Conservation (phyloP, 2,888 invertebrate genomes). For the Apodemia zela region DNA sequence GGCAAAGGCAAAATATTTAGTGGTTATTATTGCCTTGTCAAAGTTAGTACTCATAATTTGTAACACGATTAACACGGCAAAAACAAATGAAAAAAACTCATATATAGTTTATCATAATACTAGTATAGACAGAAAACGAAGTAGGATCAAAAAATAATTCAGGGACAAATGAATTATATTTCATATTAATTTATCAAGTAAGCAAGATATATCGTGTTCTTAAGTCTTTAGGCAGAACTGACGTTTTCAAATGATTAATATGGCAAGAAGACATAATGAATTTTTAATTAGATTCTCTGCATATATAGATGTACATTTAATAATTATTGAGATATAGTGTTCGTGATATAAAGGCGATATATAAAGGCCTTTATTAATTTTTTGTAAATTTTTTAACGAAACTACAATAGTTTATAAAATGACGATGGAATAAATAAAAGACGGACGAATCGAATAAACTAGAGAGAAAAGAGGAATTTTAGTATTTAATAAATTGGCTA, state of each 20-base stretch:
- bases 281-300: neutral
- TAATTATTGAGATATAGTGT: neutral
- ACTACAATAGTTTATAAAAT: no score
- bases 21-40: neutral
- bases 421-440: no score
- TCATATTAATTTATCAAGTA: neutral
- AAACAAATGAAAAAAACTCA: neutral
- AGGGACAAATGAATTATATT: neutral
- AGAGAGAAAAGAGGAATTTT: no score
- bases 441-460: no score
- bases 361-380: no score
- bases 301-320: neutral
- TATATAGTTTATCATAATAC: neutral
- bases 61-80: no score
- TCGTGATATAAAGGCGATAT: no score
- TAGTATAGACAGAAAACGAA: neutral
- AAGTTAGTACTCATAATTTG: neutral
- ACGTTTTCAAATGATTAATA: conserved; percentile 10
- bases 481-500: no score
- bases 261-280: neutral
- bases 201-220: conserved; percentile 1
- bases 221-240: neutral
- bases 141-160: neutral
- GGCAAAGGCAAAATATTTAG: neutral
- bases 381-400: no score